These are phyloP conservation scores for Leucopternis melanops DNA, from an alignment of 2,113 vertebrate genomes.

Conservation along the genomic window DNA sequence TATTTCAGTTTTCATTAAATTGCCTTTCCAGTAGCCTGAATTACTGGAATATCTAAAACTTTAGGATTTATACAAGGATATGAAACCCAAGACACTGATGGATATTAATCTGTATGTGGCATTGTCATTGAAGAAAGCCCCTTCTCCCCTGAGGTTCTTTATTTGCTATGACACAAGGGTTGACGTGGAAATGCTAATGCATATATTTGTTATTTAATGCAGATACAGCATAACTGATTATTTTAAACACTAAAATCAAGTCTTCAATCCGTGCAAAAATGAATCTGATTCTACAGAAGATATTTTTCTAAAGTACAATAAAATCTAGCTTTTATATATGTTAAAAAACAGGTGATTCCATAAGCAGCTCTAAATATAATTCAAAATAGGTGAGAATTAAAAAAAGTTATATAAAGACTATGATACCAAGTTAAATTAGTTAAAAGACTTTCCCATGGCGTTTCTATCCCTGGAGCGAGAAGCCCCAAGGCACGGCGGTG, in stretches of 20 bases:
- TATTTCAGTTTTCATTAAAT: neutral
- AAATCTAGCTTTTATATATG: neutral
- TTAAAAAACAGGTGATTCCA: neutral
- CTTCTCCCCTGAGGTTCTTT: neutral
- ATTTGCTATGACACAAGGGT: neutral
- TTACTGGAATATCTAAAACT: neutral
- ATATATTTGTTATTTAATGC: neutral
- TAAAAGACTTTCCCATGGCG: neutral
- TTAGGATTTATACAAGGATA: neutral
- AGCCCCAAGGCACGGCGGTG: neutral
- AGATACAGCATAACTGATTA: neutral
- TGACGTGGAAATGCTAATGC: neutral
- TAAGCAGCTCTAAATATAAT: neutral
- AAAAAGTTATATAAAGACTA: neutral
- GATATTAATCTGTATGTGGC: neutral
- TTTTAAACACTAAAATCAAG: neutral
- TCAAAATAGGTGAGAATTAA: neutral
- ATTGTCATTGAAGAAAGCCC: neutral
- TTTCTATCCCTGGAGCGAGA: neutral
- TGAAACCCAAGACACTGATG: neutral
- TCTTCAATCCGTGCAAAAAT: neutral
- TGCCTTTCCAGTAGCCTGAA: neutral
- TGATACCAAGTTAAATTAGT: too few species aligned
- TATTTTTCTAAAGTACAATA: neutral
- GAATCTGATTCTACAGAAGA: neutral